A percentile compares a stretch with the other conserved stretches of the same genome.
These are phyloP conservation scores for Epizoanthus illoricatus DNA, from an alignment of 92 coral and sea anemone genomes.

Conservation along the genomic window DNA sequence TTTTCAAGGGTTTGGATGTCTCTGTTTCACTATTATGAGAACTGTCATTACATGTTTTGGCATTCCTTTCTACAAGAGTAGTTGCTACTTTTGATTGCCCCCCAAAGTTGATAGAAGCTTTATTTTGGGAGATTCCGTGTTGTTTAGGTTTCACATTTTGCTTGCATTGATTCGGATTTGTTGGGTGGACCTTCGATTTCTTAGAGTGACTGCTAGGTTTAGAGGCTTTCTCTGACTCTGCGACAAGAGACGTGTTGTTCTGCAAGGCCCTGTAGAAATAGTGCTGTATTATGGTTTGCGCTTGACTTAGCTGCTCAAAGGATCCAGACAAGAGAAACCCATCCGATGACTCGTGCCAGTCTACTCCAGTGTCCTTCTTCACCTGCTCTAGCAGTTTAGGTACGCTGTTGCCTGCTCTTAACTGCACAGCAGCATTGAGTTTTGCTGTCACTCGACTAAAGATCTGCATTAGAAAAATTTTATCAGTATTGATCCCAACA, in stretches of 20 bases:
- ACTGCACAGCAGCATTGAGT: neutral
- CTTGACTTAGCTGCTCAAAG: conserved; percentile 23
- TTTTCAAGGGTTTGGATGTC: too few relatives aligned
- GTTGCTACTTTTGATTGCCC: too few relatives aligned
- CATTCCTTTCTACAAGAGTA: too few relatives aligned
- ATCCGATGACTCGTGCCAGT: conserved; percentile 29
- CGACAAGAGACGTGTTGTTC: neutral
- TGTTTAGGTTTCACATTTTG: neutral
- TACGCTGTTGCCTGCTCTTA: neutral
- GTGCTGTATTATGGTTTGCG: neutral
- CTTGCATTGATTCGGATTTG: neutral
- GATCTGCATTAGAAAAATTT: neutral
- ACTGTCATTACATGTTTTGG: too few relatives aligned
- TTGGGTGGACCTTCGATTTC: neutral
- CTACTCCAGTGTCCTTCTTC: neutral
- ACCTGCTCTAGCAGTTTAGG: conserved; percentile 9
- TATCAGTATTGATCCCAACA: neutral
- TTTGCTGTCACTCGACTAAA: conserved; percentile 29
- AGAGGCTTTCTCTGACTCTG: neutral
- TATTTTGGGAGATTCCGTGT: neutral
- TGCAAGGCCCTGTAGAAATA: neutral
- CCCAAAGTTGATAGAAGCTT: too few relatives aligned
- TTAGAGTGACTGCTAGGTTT: neutral
- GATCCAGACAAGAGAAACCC: conserved; percentile 31
- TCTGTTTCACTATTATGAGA: too few relatives aligned